Evolutionary conservation across 2,888 invertebrate genomes (phyloP), one percentile per base, ranked within the genome.

Genomic region (Drosophila vallismaia): DNA sequence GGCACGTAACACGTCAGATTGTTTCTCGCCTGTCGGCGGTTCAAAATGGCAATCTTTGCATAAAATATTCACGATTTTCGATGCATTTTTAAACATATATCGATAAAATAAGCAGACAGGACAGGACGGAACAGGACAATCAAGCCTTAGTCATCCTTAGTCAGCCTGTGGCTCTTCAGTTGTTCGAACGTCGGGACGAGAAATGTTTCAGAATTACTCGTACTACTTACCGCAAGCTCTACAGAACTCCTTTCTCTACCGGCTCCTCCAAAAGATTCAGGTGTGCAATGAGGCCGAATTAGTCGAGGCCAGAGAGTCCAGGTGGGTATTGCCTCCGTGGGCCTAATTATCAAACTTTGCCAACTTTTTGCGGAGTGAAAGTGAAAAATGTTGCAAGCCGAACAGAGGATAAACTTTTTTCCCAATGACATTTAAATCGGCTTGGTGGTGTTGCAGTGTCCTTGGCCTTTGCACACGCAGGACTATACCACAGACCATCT

Each of bases 11-110:
- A 70, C 75, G 73, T 75, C 75, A 81, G 73, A 81, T 51, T 38
- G 36, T 8, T 46, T 50, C 36, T 56, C 64, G 53, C 46, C 66
- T 64, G 66, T 38, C 63, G 38, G 62, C 12, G 36, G 28, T 28
- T 31, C 44, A 44, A 54, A 68, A 72, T 67, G 56, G 67, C 73
- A 72, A 72, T 64, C 71, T 71, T 45, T 80, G 75, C 71, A 84
- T 84, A 77, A 84, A 88, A 80, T 76, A 84, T 84, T 76, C 84
- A 86, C 56, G 66, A 76, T 86, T 74, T 72, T 76, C 76, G 75
- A 79, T 83, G 84, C 80, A 86, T 80, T 88, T 82, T 75, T 68
- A 77, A 86, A 70, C 69, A 64, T 72, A 48, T 83, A 84, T 84
- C 86, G 86, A 84, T 84, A 86, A 83, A 84, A 88, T 86, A 83